phyloP scores from a whole-genome alignment of 1,140 invertebrate genomes.

The Lucilia cuprina region DNA sequence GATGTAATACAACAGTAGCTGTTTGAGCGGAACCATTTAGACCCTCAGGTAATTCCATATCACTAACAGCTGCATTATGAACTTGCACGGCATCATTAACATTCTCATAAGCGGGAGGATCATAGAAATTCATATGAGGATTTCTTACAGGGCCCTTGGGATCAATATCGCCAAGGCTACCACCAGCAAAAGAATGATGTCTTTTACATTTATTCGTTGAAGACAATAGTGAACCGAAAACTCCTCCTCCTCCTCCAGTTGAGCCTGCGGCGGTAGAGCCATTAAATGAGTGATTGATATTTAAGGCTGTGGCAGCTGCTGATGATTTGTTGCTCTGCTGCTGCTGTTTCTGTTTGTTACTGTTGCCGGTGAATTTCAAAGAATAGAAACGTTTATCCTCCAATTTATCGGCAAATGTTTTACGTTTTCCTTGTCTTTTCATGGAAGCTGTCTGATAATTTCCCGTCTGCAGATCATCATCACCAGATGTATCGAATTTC shows the following conservation, averaged over 20 bases:
- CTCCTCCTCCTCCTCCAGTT: not conserved
- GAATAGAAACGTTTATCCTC: slow-evolving; percentile 60
- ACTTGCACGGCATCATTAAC: slow-evolving; percentile 64
- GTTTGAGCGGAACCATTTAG: slow-evolving; percentile 21
- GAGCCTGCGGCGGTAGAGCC: not conserved
- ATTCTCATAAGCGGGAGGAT: slow-evolving; percentile 63
- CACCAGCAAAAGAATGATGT: slow-evolving; percentile 56
- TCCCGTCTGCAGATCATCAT: slow-evolving; percentile 9
- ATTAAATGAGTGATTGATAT: slow-evolving; percentile 12
- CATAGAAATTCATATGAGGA: slow-evolving; percentile 46
- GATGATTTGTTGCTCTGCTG: slow-evolving; percentile 27
- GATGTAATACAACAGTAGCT: slow-evolving; percentile 51
- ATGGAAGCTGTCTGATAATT: slow-evolving; percentile 38
- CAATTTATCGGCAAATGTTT: slow-evolving; percentile 34
- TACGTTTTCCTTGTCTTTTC: slow-evolving; percentile 40
- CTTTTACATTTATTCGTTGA: slow-evolving; percentile 49
- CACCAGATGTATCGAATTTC: slow-evolving; percentile 50
- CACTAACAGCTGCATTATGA: slow-evolving; percentile 40
- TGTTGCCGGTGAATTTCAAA: slow-evolving; percentile 47
- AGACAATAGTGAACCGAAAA: slow-evolving; percentile 20
- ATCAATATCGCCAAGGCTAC: slow-evolving; percentile 56
- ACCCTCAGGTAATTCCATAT: slow-evolving; percentile 18
- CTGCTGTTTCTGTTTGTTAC: slow-evolving; percentile 29
- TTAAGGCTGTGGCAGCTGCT: not conserved
- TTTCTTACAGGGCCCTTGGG: slow-evolving; percentile 37